A percentile compares a stretch with the other conserved stretches of the same genome.
Evolutionary conservation across 2,113 vertebrate genomes (phyloP).

Genomic region (Alligator mississippiensis): DNA sequence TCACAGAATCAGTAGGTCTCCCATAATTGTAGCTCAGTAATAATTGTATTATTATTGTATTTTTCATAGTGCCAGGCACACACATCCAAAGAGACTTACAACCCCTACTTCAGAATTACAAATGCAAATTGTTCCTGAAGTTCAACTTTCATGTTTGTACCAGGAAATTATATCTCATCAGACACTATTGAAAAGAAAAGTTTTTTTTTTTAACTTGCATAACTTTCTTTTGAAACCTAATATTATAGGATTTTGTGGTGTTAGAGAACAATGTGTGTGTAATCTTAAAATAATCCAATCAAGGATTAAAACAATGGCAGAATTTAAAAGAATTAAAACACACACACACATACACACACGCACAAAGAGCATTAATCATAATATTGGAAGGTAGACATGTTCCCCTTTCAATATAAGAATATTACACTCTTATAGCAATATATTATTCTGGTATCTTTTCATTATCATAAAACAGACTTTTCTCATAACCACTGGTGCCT

Average conservation of each 20-base stretch:
- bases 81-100: conserved; percentile 45
- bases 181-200: neutral
- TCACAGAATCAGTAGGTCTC: conserved; percentile 35
- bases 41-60: neutral
- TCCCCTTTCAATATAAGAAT: conserved; percentile 5
- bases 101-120: conserved; percentile 38
- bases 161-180: neutral
- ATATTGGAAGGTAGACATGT: neutral
- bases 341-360: neutral
- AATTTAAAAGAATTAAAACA: neutral
- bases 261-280: neutral
- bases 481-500: conserved; percentile 15
- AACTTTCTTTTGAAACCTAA: neutral
- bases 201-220: neutral
- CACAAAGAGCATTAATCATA: neutral
- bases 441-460: conserved; percentile 40
- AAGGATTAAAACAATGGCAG: neutral
- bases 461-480: conserved; percentile 48
- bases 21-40: conserved; percentile 8
- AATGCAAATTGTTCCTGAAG: neutral
- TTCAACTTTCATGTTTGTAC: neutral
- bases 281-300: neutral
- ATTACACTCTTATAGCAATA: neutral
- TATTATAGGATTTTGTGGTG: neutral
- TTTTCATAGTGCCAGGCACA: neutral